Base-by-base conservation (phyloP, 2,888 invertebrate genomes). In the Neoaliturus tenellus region DNA sequence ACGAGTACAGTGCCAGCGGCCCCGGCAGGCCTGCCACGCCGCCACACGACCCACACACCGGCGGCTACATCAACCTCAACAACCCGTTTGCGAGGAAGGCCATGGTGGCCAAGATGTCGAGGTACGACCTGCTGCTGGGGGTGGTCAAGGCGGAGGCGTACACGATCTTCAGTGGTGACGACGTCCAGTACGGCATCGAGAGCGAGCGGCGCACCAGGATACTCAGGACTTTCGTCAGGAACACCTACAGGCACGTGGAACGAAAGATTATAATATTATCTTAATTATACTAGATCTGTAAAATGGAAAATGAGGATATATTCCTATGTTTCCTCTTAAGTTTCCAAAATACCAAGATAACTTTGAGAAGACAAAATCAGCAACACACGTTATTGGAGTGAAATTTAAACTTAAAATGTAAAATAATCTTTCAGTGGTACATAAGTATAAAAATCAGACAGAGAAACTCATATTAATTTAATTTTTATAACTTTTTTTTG, bases 161-260 rank as follows among this genome's bases (percentile, higher is more conserved):
- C 91, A 97, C 97, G 90, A 96, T 97, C 80, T 95, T 99, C 90
- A 96, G 96, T 88, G 97, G 97, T 4, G 96, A 96, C 86, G 97
- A 97, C 90, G 96, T 98, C 62, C 96, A 97, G 89, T 96, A 97
- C 89, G 99, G 99, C 25, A 97, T 99, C 87, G 97, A 98, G 89
- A 96, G 96, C 0, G 97, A 97, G 89, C 93, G 98, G 85, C 93
- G 98, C 87, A 96, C 98, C 83, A 97, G 96, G 89, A 96, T 98
- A 86, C 91, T 96, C 35, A 93, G 97, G 89, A 97, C 98, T 44
- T 97, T 98, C 90, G 98, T 99, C 84, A 93, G 98, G 86, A 98
- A 99, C 91, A 95, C 98, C 39, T 99, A 97, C 91, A 91, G 91
- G 89, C 90, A 85, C 82, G 89, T 58, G 12, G 39, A 39, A 39